These are phyloP conservation scores for Paedocypris micromegethes DNA, from an alignment of 2,797 vertebrate genomes.

Conservation along the genomic window DNA sequence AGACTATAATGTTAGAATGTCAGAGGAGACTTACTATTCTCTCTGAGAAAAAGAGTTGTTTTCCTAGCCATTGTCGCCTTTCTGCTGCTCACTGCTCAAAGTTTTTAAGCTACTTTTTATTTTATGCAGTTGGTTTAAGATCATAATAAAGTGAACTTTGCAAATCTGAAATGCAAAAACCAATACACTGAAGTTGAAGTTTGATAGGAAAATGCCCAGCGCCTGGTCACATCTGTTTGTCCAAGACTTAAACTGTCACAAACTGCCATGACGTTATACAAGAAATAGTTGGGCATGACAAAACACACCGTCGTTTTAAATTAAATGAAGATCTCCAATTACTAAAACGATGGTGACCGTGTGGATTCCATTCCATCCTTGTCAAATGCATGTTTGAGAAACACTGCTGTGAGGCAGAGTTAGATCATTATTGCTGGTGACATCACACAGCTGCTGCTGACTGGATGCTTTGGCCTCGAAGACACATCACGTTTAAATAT, in stretches of 20 bases:
- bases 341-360: not conserved
- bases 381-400: constrained; percentile 3
- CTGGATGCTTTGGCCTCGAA: constrained; percentile 48
- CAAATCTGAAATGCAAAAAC: no score
- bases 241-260: not conserved
- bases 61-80: no score
- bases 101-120: no score
- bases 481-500: constrained; percentile 50
- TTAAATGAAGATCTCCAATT: not conserved
- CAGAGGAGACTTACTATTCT: no score
- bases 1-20: no score
- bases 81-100: no score
- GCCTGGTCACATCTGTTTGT: not conserved
- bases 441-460: constrained; percentile 74
- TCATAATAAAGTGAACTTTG: no score
- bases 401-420: constrained; percentile 62
- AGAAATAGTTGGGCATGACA: not conserved
- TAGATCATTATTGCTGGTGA: constrained; percentile 77
- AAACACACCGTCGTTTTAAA: not conserved
- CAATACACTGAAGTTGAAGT: no score
- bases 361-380: not conserved
- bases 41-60: no score
- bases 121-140: no score
- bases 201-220: not conserved
- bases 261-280: not conserved